A percentile compares a stretch with the other conserved stretches of the same genome.
phyloP scores from a whole-genome alignment of 1,140 invertebrate species.

The Palaemon carinicauda region DNA sequence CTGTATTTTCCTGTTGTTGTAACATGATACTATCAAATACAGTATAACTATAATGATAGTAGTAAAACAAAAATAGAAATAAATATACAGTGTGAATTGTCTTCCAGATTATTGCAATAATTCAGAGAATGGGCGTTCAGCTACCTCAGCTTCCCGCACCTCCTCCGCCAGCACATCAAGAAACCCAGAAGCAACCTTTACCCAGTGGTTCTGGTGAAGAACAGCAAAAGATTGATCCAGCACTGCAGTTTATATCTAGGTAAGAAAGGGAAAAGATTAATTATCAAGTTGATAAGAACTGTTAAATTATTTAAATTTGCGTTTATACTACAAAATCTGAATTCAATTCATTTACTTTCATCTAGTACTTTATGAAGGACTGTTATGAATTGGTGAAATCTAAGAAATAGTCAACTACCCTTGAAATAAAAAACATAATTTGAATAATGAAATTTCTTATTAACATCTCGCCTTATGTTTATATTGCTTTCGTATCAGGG shows the following conservation, averaged over 20 bases:
- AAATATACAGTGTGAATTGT: too few species aligned
- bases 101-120: slow-evolving; percentile 14
- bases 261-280: background rate
- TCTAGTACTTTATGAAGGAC: too few species aligned
- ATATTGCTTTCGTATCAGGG: too few species aligned
- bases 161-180: background rate
- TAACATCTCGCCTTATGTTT: too few species aligned
- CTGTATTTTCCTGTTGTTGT: too few species aligned
- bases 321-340: background rate
- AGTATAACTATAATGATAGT: too few species aligned
- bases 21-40: too few species aligned
- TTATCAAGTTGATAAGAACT: background rate
- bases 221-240: background rate
- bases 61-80: too few species aligned
- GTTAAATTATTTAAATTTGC: background rate
- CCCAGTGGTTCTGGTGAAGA: background rate
- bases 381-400: too few species aligned
- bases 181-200: background rate
- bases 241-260: background rate
- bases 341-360: background rate
- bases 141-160: slow-evolving; percentile 9
- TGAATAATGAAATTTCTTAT: too few species aligned
- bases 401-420: too few species aligned
- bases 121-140: slow-evolving; percentile 35
- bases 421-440: too few species aligned